Percentiles rank a stretch among this genome's conserved stretches.
These are phyloP conservation scores for Listronotus bonariensis DNA, from an alignment of 1,140 invertebrate genomes.

Conservation along the genomic window DNA sequence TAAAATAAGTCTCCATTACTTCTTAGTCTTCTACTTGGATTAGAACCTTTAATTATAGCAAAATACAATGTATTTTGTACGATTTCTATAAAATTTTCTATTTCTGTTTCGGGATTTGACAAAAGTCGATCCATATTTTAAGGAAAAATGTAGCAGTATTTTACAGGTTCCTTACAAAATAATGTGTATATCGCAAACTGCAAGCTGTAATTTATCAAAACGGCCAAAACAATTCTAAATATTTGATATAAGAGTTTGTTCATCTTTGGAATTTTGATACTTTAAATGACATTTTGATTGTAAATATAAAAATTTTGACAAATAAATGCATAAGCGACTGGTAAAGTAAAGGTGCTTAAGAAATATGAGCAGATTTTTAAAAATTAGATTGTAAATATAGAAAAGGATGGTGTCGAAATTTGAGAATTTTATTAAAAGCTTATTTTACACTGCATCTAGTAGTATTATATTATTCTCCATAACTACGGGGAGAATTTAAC, in stretches of 20 bases:
- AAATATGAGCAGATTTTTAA: too few species aligned
- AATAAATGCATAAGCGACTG: too few species aligned
- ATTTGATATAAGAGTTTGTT: slow-evolving; percentile 44
- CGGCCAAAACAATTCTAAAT: slow-evolving; percentile 47
- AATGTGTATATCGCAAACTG: slow-evolving; percentile 46
- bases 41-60: slow-evolving; percentile 43
- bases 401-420: too few species aligned
- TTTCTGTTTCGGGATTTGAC: slow-evolving; percentile 35
- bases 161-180: slow-evolving; percentile 45
- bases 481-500: too few species aligned
- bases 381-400: too few species aligned
- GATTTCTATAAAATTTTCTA: slow-evolving; percentile 48
- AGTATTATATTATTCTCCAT: too few species aligned
- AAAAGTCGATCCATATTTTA: slow-evolving; percentile 36
- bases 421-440: too few species aligned
- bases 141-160: slow-evolving; percentile 45
- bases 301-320: slow-evolving; percentile 1
- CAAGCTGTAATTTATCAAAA: slow-evolving; percentile 51
- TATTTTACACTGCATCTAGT: too few species aligned
- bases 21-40: slow-evolving; percentile 57
- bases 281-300: slow-evolving; percentile 23
- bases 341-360: too few species aligned
- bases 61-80: slow-evolving; percentile 50
- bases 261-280: slow-evolving; percentile 52
- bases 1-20: slow-evolving; percentile 65